A percentile compares a stretch with the other conserved stretches of the same genome.
phyloP scores from a whole-genome alignment of 2,113 vertebrate species.

The Tursiops truncatus region DNA sequence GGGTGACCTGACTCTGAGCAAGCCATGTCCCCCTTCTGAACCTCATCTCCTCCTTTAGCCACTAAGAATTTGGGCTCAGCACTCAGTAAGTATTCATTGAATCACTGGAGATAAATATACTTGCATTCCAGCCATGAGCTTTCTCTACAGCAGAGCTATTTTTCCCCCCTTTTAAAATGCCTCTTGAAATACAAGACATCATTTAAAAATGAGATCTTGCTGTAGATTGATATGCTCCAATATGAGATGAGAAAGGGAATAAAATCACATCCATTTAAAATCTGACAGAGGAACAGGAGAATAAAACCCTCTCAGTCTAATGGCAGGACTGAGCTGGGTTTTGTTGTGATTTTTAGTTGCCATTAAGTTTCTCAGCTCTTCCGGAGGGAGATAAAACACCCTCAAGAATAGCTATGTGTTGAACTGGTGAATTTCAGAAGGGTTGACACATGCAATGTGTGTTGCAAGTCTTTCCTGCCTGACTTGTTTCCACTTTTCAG shows the following conservation, averaged over 20 bases:
- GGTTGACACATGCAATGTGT: background rate
- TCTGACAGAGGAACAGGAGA: conserved; percentile 23
- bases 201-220: conserved; percentile 48
- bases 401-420: background rate
- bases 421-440: background rate
- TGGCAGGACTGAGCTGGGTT: background rate
- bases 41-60: background rate
- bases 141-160: conserved; percentile 6
- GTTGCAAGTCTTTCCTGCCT: background rate
- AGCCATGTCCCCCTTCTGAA: background rate
- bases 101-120: conserved; percentile 25
- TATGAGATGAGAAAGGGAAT: conserved; percentile 29
- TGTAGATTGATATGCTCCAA: conserved; percentile 33
- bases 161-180: background rate
- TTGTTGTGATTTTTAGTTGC: background rate
- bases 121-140: conserved; percentile 10
- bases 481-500: conserved; percentile 40
- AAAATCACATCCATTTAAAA: conserved; percentile 53
- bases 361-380: conserved; percentile 24
- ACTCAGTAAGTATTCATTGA: background rate
- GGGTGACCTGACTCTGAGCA: background rate
- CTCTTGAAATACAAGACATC: conserved; percentile 46
- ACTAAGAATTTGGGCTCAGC: background rate
- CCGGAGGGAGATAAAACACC: conserved; percentile 38
- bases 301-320: background rate